Percentiles rank a stretch among this genome's conserved stretches.
phyloP scores from a whole-genome alignment of 2,888 invertebrate genomes.

The Tuta absoluta region DNA sequence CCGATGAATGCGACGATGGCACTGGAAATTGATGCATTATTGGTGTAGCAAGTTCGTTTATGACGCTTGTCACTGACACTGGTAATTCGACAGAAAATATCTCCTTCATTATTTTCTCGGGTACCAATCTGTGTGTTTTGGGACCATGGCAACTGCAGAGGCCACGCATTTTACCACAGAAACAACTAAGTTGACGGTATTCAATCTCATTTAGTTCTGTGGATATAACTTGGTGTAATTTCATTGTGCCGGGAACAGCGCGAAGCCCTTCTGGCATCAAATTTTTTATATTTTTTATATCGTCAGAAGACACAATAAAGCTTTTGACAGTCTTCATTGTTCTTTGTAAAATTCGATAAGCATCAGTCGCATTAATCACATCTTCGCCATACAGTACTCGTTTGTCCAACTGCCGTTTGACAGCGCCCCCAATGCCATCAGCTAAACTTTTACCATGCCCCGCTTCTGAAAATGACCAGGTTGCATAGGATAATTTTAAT shows the following conservation, averaged over 20 bases:
- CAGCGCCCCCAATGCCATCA: slow-evolving; percentile 39
- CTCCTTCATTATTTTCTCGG: neutral
- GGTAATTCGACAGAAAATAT: slow-evolving; percentile 7
- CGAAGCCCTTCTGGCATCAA: slow-evolving; percentile 17
- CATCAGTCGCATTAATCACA: slow-evolving; percentile 35
- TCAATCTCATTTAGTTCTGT: neutral
- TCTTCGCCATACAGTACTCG: slow-evolving; percentile 37
- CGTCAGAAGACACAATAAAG: slow-evolving; percentile 12
- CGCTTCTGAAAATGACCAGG: slow-evolving; percentile 40
- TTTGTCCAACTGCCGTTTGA: slow-evolving; percentile 39
- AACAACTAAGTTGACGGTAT: slow-evolving; percentile 7
- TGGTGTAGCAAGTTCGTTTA: no score
- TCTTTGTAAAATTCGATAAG: slow-evolving; percentile 27
- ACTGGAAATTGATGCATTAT: no score
- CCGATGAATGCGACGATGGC: no score
- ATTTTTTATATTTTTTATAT: slow-evolving; percentile 28
- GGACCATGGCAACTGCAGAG: slow-evolving; percentile 1
- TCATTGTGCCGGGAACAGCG: slow-evolving; percentile 30
- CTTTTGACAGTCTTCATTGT: slow-evolving; percentile 17
- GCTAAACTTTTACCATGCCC: slow-evolving; percentile 41
- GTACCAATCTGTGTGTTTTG: slow-evolving; percentile 4
- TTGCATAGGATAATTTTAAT: slow-evolving; percentile 33
- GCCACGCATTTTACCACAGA: slow-evolving; percentile 2
- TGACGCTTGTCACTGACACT: neutral
- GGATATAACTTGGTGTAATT: slow-evolving; percentile 29